These are phyloP conservation scores for Microplitis mediator DNA, from an alignment of 1,140 invertebrate genomes.

Conservation along the genomic window DNA sequence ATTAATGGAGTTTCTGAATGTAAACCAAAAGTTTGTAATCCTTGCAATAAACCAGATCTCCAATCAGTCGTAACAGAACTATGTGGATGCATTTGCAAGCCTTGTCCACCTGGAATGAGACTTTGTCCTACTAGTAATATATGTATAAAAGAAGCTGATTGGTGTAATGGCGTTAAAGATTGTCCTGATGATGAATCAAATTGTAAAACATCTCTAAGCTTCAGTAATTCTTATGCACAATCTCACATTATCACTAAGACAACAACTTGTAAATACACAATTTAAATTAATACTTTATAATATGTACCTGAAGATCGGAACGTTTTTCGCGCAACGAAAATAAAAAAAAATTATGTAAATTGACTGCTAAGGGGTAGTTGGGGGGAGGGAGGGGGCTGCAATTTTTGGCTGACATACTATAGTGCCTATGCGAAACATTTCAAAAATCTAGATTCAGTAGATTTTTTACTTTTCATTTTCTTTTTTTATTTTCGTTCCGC, in stretches of 20 bases:
- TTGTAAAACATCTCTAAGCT: constrained; percentile 61
- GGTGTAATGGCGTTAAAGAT: constrained; percentile 84
- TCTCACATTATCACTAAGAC: constrained; percentile 31
- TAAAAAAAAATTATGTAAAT: too few relatives aligned
- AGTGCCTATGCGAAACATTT: too few relatives aligned
- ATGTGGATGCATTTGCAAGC: constrained; percentile 77
- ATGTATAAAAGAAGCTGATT: constrained; percentile 73
- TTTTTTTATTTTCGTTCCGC: too few relatives aligned
- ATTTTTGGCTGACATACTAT: too few relatives aligned
- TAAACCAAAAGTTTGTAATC: constrained; percentile 69
- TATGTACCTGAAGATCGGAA: too few relatives aligned
- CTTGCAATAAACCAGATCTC: constrained; percentile 66
- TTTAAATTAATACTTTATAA: too few relatives aligned
- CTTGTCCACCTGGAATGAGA: constrained; percentile 69
- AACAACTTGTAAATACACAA: constrained; percentile 33
- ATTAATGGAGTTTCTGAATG: constrained; percentile 73
- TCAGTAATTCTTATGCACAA: constrained; percentile 28
- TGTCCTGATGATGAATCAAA: constrained; percentile 83
- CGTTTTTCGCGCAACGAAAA: too few relatives aligned
- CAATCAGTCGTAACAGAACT: constrained; percentile 61
- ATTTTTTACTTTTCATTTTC: too few relatives aligned
- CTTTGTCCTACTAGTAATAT: constrained; percentile 77
- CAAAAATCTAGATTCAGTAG: too few relatives aligned
- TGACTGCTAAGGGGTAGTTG: too few relatives aligned
- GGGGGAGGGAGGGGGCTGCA: too few relatives aligned